Percentiles rank a stretch among this genome's conserved stretches.
These are phyloP conservation scores for roundworm (Caenorhabditis elegans) DNA, from an alignment of 1,140 invertebrate genomes.

Conservation along the genomic window WBcel235 BX284606.5:14944501-14945000, in stretches of 20 bases:
- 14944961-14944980: conserved; percentile 65
- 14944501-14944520: conserved; percentile 68
- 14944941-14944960: conserved; percentile 67
- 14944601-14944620: conserved; percentile 68
- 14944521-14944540: conserved; percentile 54
- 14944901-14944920: conserved; percentile 38
- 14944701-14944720: conserved; percentile 15
- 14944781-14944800: conserved; percentile 67
- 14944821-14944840: background rate
- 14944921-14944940: conserved; percentile 40
- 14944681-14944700: conserved; percentile 71
- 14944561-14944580: conserved; percentile 49
- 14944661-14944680: conserved; percentile 69
- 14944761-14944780: conserved; percentile 58
- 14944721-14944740: conserved; percentile 10
- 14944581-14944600: conserved; percentile 47
- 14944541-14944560: conserved; percentile 50
- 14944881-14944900: conserved; percentile 50
- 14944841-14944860: background rate
- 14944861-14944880: conserved; percentile 49
- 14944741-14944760: conserved; percentile 49
- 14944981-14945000: conserved; percentile 58
- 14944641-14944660: conserved; percentile 70
- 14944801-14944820: conserved; percentile 65
- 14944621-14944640: conserved; percentile 72